Evolutionary conservation across 2,113 vertebrate species (phyloP).

Genomic region (Balaeniceps rex): DNA sequence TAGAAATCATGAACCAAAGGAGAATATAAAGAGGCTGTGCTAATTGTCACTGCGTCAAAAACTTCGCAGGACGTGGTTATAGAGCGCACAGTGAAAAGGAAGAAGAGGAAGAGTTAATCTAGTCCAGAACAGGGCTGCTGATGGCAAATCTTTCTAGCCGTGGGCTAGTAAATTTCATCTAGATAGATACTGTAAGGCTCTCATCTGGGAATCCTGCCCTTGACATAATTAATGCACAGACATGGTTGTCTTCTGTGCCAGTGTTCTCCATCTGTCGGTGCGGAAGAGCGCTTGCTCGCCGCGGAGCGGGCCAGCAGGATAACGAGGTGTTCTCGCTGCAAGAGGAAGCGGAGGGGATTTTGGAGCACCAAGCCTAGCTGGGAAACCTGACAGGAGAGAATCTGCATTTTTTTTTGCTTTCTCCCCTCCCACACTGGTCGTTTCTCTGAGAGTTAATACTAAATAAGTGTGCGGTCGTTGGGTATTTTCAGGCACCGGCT

Average conservation of each 20-base stretch:
- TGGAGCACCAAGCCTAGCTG: neutral
- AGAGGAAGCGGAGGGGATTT: neutral
- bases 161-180: neutral
- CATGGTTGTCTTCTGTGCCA: neutral
- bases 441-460: neutral
- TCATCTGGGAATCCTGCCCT: constrained; percentile 38
- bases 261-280: constrained; percentile 23
- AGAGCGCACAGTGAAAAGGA: neutral
- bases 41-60: neutral
- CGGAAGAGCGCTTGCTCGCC: neutral
- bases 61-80: neutral
- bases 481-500: neutral
- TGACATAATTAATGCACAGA: constrained; percentile 26
- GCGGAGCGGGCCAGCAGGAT: neutral
- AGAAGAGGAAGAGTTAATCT: neutral
- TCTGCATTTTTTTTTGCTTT: neutral
- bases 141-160: neutral
- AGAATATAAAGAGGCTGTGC: neutral
- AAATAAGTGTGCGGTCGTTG: neutral
- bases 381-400: neutral
- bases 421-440: neutral
- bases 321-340: neutral
- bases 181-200: neutral
- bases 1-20: neutral
- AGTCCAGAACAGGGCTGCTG: neutral